Percentiles rank a stretch among this genome's conserved stretches.
These are phyloP conservation scores for Loxodonta africana DNA, from an alignment of 2,113 vertebrate genomes.

Conservation along the genomic window DNA sequence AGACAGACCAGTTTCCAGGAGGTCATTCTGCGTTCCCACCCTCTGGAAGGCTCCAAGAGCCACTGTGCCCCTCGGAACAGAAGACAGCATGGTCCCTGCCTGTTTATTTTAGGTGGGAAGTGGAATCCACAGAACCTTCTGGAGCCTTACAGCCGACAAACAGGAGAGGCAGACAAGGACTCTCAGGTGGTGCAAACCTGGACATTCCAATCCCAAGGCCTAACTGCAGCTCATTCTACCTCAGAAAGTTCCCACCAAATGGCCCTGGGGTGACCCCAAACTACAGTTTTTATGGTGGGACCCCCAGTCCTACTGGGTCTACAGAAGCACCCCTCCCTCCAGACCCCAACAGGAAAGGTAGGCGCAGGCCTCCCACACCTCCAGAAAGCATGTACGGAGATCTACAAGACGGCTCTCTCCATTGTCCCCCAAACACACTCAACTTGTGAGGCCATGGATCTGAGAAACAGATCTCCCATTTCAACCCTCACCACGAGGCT, in stretches of 20 bases:
- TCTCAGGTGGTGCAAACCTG: fast-evolving
- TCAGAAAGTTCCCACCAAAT: background rate
- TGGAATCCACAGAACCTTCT: background rate
- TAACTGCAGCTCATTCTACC: fast-evolving
- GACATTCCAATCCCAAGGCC: fast-evolving
- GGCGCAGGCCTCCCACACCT: background rate
- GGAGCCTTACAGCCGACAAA: background rate
- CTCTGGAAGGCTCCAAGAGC: background rate
- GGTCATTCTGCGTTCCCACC: background rate
- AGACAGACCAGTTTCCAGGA: fast-evolving
- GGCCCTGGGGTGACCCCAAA: fast-evolving
- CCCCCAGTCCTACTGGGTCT: background rate
- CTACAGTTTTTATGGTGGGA: background rate
- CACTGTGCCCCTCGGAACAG: fast-evolving
- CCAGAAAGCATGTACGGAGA: background rate
- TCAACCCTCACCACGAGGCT: fast-evolving
- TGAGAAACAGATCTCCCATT: background rate
- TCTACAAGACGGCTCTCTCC: background rate
- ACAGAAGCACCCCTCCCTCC: too few species aligned
- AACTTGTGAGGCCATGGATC: fast-evolving
- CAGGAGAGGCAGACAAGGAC: background rate
- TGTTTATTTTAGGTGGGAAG: background rate
- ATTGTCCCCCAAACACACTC: background rate
- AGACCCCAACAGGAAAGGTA: background rate
- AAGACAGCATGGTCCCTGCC: fast-evolving